Base-by-base conservation (phyloP, 2,888 invertebrate genomes). In the Hemaris fuciformis region DNA sequence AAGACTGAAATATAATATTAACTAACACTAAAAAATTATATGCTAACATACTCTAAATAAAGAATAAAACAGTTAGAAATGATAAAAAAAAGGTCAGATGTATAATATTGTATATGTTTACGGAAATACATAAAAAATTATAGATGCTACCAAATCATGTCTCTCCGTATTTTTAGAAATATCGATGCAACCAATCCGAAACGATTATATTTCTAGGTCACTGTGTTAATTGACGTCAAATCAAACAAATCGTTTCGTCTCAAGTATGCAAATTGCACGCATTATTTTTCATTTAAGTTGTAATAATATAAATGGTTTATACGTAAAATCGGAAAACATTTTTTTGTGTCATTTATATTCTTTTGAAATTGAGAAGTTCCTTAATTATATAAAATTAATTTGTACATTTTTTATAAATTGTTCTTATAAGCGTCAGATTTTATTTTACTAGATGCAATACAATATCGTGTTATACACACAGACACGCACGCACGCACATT, bases 181-280 rank as follows among this genome's bases (percentile, higher is more conserved):
- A 27, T 15, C 31, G 18, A 53, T 13, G 10, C 18, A 53, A 53
- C 27, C 25, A 25, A 73, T 70, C 70, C 72, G 67, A 68, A 69
- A 64, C 62, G 66, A 73, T 77, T 76, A 74, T 74, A 65, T 68
- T 66, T 70, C 66, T 67, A 67, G 79, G 77, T 81, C 75, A 79
- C 68, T 68, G 67, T 77, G 77, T 76, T 80, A 80, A 81, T 81
- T 78, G 70, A 73, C 64, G 68, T 70, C 74, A 73, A 76, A 79
- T 75, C 78, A 72, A 73, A 76, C 73, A 68, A 73, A 70, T 75
- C 76, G 74, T 80, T 82, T 74, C 65, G 73, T 67, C 70, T 68
- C 64, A 68, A 69, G 65, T 77, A 73, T 79, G 72, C 67, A 66
- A 67, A 67, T 73, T 75, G 71, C 71, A 72, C 65, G 72, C 72